A percentile compares a stretch with the other conserved stretches of the same genome.
Conservation (phyloP, 2,113 vertebrate genomes). For the Phrynosoma blainvillii region DNA sequence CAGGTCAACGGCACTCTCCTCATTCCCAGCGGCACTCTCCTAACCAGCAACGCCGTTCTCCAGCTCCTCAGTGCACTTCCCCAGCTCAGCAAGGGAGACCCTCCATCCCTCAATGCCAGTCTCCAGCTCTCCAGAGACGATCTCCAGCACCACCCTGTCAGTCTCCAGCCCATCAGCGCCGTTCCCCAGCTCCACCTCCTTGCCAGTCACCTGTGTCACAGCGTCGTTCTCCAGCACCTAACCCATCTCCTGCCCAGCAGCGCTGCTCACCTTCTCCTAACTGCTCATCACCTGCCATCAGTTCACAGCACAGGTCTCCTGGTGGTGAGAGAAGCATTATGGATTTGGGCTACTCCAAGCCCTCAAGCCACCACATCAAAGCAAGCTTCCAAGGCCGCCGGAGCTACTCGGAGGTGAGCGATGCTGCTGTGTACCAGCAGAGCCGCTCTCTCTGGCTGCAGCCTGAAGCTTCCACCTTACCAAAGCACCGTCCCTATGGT, state of each 20-base stretch:
- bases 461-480: constrained; percentile 88
- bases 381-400: constrained; percentile 94
- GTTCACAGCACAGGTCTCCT: constrained; percentile 82
- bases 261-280: constrained; percentile 84
- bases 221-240: constrained; percentile 69
- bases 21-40: constrained; percentile 76
- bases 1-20: constrained; percentile 87
- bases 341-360: constrained; percentile 87
- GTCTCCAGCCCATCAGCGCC: constrained; percentile 85
- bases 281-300: constrained; percentile 78
- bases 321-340: constrained; percentile 81
- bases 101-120: constrained; percentile 82
- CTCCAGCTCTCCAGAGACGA: constrained; percentile 82
- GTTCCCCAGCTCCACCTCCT: constrained; percentile 82
- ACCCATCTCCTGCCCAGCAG: constrained; percentile 84
- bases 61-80: constrained; percentile 77
- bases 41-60: constrained; percentile 70
- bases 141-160: constrained; percentile 82
- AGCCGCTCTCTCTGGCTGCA: constrained; percentile 86
- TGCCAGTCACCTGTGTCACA: constrained; percentile 72
- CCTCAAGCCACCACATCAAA: constrained; percentile 88
- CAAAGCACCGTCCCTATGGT: constrained; percentile 89
- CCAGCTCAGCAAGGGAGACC: constrained; percentile 79
- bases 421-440: constrained; percentile 89
- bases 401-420: constrained; percentile 93